Percentiles rank a stretch among this genome's conserved stretches.
Evolutionary conservation across 2,797 vertebrate species (phyloP).

Genomic region (Hybognathus amarus): DNA sequence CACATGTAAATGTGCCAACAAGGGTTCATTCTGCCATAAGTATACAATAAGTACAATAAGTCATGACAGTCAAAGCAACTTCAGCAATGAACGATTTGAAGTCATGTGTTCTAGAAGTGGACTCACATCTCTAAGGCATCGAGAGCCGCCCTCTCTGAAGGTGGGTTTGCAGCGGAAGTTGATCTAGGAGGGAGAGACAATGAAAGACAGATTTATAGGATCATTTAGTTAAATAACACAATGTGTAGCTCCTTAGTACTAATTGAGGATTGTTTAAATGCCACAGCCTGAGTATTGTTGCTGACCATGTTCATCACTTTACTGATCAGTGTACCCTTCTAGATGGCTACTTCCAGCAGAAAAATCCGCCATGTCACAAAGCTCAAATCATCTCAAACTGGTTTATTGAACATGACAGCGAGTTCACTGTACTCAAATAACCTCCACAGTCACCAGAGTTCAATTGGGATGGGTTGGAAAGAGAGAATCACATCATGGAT

Average conservation of each 20-base stretch:
- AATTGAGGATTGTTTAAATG: background rate
- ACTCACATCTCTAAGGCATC: slow-evolving; percentile 92
- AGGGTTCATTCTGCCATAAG: slow-evolving; percentile 28
- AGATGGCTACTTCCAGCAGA: slow-evolving; percentile 56
- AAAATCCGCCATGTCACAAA: slow-evolving; percentile 41
- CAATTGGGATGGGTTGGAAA: too few relatives aligned
- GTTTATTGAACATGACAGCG: too few relatives aligned
- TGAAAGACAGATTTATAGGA: background rate
- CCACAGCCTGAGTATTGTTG: background rate
- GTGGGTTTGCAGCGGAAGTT: slow-evolving; percentile 98
- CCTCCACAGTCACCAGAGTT: too few relatives aligned
- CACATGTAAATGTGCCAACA: slow-evolving; percentile 22
- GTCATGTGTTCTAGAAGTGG: background rate
- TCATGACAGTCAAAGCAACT: background rate
- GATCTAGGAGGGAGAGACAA: slow-evolving; percentile 80
- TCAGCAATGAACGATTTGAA: background rate
- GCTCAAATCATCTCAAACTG: too few relatives aligned
- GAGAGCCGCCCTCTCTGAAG: slow-evolving; percentile 92
- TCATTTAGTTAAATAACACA: background rate
- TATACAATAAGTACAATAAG: background rate
- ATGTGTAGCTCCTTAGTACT: background rate
- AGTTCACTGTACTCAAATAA: too few relatives aligned
- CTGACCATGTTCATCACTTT: background rate
- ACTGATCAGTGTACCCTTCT: slow-evolving; percentile 45
- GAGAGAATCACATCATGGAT: too few relatives aligned